A percentile compares a stretch with the other conserved stretches of the same genome.
phyloP scores from a whole-genome alignment of 2,797 vertebrate species.

The Periparus ater region DNA sequence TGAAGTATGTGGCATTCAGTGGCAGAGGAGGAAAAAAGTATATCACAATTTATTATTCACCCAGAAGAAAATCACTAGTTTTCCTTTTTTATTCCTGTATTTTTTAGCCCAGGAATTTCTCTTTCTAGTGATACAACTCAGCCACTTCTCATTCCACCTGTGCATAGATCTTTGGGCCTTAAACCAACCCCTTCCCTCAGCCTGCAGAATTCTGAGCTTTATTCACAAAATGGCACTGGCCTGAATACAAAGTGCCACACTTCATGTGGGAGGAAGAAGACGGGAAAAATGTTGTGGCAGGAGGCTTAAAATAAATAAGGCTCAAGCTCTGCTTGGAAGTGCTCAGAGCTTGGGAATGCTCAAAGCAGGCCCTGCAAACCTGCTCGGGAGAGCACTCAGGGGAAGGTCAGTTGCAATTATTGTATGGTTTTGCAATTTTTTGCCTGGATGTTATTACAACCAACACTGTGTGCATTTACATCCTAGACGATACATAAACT shows the following conservation, averaged over 20 bases:
- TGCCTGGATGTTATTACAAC: background rate
- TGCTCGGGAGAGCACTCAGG: background rate
- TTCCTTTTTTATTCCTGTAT: background rate
- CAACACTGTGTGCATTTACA: background rate
- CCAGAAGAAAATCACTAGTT: background rate
- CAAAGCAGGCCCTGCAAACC: background rate
- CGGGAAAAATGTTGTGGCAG: constrained; percentile 60
- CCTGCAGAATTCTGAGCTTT: background rate
- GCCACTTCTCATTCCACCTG: background rate
- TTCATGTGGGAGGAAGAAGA: constrained; percentile 50
- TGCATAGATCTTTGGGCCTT: background rate
- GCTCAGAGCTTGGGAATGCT: background rate
- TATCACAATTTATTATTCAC: background rate
- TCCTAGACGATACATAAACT: constrained; percentile 54
- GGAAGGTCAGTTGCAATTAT: background rate
- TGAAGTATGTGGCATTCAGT: background rate
- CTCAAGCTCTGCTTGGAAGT: constrained; percentile 1
- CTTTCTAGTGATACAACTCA: background rate
- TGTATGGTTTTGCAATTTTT: background rate
- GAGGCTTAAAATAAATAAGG: constrained; percentile 63
- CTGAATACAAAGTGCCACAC: constrained; percentile 49
- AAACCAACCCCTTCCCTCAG: background rate
- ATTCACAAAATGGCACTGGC: constrained; percentile 44
- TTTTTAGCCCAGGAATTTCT: background rate
- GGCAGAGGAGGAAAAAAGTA: background rate